These are phyloP conservation scores for Spinibarbus caldwelli DNA, from an alignment of 2,797 vertebrate species.

Conservation along the genomic window DNA sequence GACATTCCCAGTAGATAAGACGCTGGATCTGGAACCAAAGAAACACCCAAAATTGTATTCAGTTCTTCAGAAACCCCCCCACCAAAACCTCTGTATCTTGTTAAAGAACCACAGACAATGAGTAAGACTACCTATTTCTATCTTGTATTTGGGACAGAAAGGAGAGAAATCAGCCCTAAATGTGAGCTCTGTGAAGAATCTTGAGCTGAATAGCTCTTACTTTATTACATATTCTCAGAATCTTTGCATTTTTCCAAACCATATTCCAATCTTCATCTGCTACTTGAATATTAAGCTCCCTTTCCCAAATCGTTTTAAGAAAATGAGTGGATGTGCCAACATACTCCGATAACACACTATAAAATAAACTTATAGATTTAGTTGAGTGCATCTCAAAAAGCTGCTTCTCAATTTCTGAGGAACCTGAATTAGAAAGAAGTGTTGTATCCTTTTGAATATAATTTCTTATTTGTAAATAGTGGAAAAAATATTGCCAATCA, in stretches of 20 bases:
- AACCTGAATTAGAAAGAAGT: not conserved
- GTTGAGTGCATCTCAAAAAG: not conserved
- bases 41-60: not conserved
- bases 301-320: not conserved
- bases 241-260: not conserved
- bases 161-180: not conserved
- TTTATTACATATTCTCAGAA: not conserved
- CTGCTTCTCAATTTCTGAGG: not conserved
- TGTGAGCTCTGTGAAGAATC: not conserved
- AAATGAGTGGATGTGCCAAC: not conserved
- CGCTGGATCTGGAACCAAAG: not conserved
- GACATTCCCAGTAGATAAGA: not conserved
- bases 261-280: not conserved
- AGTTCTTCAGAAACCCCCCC: not conserved
- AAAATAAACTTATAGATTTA: slow-evolving; percentile 1
- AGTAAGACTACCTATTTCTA: not conserved
- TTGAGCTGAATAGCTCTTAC: not conserved
- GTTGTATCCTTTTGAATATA: too few relatives aligned
- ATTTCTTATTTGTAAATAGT: not conserved
- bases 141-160: not conserved
- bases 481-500: not conserved
- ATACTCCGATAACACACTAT: not conserved
- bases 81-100: not conserved
- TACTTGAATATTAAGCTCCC: not conserved
- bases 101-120: not conserved